phyloP scores from a whole-genome alignment of 2,797 vertebrate species.

The Sebastes itinus region DNA sequence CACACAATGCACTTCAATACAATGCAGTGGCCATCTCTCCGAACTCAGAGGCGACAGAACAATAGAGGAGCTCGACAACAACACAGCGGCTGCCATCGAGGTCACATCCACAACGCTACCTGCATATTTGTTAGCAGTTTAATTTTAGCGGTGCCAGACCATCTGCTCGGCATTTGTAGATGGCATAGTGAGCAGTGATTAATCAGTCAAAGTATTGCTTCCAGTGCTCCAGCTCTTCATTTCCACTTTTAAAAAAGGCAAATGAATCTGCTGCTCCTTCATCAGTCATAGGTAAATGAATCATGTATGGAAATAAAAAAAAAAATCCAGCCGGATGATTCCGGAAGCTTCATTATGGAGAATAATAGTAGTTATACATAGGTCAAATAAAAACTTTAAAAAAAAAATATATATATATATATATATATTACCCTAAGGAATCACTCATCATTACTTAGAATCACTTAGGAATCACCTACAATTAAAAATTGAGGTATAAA shows the following conservation, averaged over 20 bases:
- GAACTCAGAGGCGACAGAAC: slow-evolving; percentile 43
- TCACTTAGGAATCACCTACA: not conserved
- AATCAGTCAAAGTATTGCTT: slow-evolving; percentile 71
- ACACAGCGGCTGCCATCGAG: slow-evolving; percentile 36
- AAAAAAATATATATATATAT: not conserved
- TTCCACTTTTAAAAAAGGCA: slow-evolving; percentile 38
- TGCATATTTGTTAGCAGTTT: slow-evolving; percentile 73
- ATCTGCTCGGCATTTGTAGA: slow-evolving; percentile 79
- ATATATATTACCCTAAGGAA: not conserved
- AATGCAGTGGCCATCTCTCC: slow-evolving; percentile 27
- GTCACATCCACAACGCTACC: slow-evolving; percentile 61
- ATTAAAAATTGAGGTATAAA: not conserved
- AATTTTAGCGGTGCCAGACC: slow-evolving; percentile 70
- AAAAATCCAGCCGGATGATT: not conserved
- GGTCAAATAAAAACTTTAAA: not conserved
- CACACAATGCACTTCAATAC: slow-evolving; percentile 41
- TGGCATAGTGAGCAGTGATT: slow-evolving; percentile 62
- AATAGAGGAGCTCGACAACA: slow-evolving; percentile 48
- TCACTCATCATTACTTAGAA: not conserved
- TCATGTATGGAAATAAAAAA: not conserved
- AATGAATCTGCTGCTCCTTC: slow-evolving; percentile 22
- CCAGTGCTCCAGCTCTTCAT: slow-evolving; percentile 42
- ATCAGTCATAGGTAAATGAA: slow-evolving; percentile 40
- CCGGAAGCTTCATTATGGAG: not conserved
- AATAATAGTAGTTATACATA: not conserved